These are phyloP conservation scores for Odontocerum albicorne DNA, from an alignment of 2,888 invertebrate species.

Conservation along the genomic window DNA sequence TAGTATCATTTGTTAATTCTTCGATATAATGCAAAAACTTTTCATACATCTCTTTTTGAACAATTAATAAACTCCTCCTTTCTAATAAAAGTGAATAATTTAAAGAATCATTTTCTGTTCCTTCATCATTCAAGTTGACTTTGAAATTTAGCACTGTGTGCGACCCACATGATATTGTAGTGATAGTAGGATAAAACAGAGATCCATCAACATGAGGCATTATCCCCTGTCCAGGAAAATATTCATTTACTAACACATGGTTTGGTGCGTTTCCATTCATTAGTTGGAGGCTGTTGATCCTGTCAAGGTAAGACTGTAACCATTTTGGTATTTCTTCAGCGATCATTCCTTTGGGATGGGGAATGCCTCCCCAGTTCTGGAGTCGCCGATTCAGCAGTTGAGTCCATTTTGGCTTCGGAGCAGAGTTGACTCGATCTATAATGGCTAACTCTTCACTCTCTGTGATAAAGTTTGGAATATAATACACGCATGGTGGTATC, in stretches of 20 bases:
- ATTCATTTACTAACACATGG: slow-evolving; percentile 95
- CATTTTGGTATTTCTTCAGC: slow-evolving; percentile 86
- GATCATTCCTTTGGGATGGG: slow-evolving; percentile 92
- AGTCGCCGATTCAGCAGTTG: slow-evolving; percentile 85
- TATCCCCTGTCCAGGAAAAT: slow-evolving; percentile 90
- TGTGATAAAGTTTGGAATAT: slow-evolving; percentile 86
- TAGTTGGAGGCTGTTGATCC: slow-evolving; percentile 66
- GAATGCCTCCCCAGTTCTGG: slow-evolving; percentile 98
- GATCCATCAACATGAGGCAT: slow-evolving; percentile 98
- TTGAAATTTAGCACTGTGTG: slow-evolving; percentile 89
- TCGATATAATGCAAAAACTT: slow-evolving; percentile 86
- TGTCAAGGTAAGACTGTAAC: slow-evolving; percentile 72
- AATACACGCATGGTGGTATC: slow-evolving; percentile 68
- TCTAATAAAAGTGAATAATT: slow-evolving; percentile 75
- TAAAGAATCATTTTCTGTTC: slow-evolving; percentile 40
- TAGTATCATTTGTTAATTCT: slow-evolving; percentile 66
- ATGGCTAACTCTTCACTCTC: slow-evolving; percentile 71
- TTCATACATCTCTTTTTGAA: slow-evolving; percentile 81
- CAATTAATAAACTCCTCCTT: slow-evolving; percentile 83
- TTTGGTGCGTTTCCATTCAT: slow-evolving; percentile 80
- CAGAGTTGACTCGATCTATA: slow-evolving; percentile 70
- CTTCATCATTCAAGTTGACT: slow-evolving; percentile 45
- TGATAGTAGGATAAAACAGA: slow-evolving; percentile 87
- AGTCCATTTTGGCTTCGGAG: slow-evolving; percentile 96
- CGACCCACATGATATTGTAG: slow-evolving; percentile 90